These are phyloP conservation scores for Ursus arctos DNA, from an alignment of 2,113 vertebrate genomes.

Conservation along the genomic window DNA sequence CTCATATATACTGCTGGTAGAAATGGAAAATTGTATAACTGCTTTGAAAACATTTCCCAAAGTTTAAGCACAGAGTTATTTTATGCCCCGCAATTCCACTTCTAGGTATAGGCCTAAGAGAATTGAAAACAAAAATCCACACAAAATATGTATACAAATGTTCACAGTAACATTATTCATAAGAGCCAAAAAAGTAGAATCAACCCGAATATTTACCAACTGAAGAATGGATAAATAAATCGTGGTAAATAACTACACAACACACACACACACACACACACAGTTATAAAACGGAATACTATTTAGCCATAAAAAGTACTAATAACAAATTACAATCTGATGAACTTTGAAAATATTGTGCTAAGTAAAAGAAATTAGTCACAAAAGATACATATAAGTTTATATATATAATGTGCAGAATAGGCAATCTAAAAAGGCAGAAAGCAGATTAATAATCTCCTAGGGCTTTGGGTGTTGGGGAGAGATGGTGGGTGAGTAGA, in stretches of 20 bases:
- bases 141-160: background rate
- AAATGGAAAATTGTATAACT: background rate
- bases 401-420: background rate
- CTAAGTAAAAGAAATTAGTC: background rate
- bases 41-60: background rate
- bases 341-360: background rate
- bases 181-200: background rate
- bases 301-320: background rate
- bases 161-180: background rate
- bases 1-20: background rate
- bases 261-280: no score
- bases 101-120: background rate
- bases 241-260: background rate
- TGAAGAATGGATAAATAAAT: background rate
- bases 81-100: background rate
- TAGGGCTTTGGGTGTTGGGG: rapidly evolving
- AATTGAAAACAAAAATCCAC: background rate
- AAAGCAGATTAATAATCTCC: background rate
- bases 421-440: background rate
- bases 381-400: background rate
- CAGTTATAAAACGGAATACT: background rate
- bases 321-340: no score
- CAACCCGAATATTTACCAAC: background rate
- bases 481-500: background rate
- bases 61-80: background rate